Conservation (phyloP, 53 echinoderm and acorn worm genomes). For the Echinometra lucunter region DNA sequence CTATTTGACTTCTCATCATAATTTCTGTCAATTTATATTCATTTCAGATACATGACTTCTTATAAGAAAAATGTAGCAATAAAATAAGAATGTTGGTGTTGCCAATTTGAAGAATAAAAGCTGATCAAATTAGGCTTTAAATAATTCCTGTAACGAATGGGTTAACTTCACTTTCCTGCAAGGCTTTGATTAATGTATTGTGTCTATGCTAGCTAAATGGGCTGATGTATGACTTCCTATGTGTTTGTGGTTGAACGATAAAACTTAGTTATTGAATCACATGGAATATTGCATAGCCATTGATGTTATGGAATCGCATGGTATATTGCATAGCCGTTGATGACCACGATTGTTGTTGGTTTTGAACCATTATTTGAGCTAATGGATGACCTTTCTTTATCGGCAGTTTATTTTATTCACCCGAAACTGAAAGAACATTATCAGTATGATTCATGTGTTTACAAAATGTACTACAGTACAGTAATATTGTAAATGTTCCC, state of each 20-base stretch:
- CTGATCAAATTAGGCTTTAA: too few relatives aligned
- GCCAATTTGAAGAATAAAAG: too few relatives aligned
- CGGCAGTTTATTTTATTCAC: neutral
- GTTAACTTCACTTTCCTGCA: too few relatives aligned
- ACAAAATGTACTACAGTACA: neutral
- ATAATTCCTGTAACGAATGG: too few relatives aligned
- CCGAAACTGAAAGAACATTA: neutral
- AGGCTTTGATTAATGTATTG: neutral
- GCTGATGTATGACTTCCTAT: conserved; percentile 4
- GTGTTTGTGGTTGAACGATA: neutral
- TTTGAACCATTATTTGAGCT: neutral
- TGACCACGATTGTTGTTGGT: neutral
- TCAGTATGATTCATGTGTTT: neutral
- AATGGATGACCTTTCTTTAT: neutral
- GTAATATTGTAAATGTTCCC: neutral
- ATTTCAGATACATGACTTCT: too few relatives aligned
- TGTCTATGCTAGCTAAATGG: neutral
- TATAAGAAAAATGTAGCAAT: too few relatives aligned
- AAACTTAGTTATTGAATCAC: neutral
- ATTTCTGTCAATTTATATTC: too few relatives aligned
- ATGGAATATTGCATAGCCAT: neutral
- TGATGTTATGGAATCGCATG: neutral
- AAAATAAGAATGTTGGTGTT: too few relatives aligned
- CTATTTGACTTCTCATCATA: too few relatives aligned
- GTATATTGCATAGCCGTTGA: neutral